Evolutionary conservation across 37 sponge, comb jelly and placozoan genomes (phyloP), one percentile per base, ranked within the genome.

Genomic region (Ephydatia muelleri): DNA sequence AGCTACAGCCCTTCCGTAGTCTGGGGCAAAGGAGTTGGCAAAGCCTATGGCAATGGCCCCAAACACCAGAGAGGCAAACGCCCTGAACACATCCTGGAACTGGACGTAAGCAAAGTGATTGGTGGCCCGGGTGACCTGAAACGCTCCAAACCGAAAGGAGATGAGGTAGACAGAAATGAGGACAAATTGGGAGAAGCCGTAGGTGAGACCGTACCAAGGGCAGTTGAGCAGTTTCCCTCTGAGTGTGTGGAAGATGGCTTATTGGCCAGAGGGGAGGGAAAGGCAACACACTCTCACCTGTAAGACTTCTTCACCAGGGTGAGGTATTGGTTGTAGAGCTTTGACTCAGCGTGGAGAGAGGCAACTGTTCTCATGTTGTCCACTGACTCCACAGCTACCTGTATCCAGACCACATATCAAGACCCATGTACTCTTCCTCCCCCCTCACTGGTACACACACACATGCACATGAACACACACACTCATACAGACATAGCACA

Each of bases 41-140:
- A 94, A 86, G 31, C 98, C 98, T 21, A 94, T 32, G 11, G 96
- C 87, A 23, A 97, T 80, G 19, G 98, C 96, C 30, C 91, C 86
- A 77, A 97, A 95, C 32, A 97, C 95, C n/a, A 97, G 88, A 32
- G 96, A 93, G 34, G 89, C 80, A 86, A 91, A 97, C 38, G 91
- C 93, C 70, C 98, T 97, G 86, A 6, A 73, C 23, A 31, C 74
- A 65, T 86, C 43, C 47, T 57, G 2, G 39, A 85, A 92, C 23
- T n/a, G 16, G 0, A n/a, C 77, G 75, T 84, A 66, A 11, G 76
- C 31, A 38, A 86, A 0, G 48, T 27, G 57, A 57, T 57, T 57
- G 57, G 57, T 57, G 57, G 57, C 1, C 19, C 19, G 35, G 6
- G 36, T 76, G 34, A 76, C 16, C 38, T 76, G 77, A 23, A 38